These are phyloP conservation scores for Chloromyia formosa DNA, from an alignment of 2,888 invertebrate genomes.

Conservation along the genomic window DNA sequence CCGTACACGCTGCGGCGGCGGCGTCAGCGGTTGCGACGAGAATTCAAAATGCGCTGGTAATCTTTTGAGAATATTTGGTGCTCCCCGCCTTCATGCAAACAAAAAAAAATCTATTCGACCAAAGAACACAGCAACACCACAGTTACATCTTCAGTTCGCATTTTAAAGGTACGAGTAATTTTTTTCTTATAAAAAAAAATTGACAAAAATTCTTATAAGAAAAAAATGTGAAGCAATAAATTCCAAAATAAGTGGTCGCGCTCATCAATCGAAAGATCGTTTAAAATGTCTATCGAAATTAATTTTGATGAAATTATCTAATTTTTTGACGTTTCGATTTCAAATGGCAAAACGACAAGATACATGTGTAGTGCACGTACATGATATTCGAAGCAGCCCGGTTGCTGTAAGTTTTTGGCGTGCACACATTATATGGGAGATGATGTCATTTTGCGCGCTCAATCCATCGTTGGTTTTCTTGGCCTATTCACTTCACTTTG, in stretches of 20 bases:
- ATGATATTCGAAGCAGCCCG: not conserved
- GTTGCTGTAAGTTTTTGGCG: constrained; percentile 27
- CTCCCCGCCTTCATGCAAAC: constrained; percentile 7
- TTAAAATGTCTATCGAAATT: too few relatives aligned
- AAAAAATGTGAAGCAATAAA: too few relatives aligned
- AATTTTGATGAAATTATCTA: too few relatives aligned
- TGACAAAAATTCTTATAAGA: not conserved
- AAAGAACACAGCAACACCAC: too few relatives aligned
- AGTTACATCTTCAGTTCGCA: constrained; percentile 6
- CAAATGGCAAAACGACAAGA: not conserved
- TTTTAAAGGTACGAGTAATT: constrained; percentile 26
- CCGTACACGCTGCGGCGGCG: not conserved
- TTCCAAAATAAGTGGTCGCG: too few relatives aligned
- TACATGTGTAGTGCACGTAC: not conserved
- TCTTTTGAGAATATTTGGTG: constrained; percentile 29
- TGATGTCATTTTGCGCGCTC: constrained; percentile 31
- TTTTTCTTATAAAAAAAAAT: constrained; percentile 3
- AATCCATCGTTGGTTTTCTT: constrained; percentile 32
- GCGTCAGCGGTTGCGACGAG: constrained; percentile 22
- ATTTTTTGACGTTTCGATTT: not conserved
- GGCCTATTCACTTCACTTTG: constrained; percentile 24
- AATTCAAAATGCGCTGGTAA: constrained; percentile 36
- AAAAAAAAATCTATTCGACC: too few relatives aligned
- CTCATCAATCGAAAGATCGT: too few relatives aligned
- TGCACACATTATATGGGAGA: constrained; percentile 33